phyloP scores from a whole-genome alignment of 1,140 invertebrate species.

The Heliconius nattereri region DNA sequence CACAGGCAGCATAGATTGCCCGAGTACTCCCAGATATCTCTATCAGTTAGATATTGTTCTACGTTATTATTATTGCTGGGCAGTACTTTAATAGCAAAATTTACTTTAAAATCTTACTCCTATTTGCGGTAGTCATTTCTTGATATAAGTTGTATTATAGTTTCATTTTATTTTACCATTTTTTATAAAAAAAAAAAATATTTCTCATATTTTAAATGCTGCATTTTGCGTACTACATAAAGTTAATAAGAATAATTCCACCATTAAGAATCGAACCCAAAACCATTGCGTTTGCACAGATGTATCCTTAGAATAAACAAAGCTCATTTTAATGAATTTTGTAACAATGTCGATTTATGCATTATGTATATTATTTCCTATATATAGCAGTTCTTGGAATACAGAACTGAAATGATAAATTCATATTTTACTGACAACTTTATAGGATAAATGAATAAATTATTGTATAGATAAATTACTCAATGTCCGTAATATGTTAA shows the following conservation, averaged over 20 bases:
- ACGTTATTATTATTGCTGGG: slow-evolving; percentile 51
- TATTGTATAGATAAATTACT: background rate
- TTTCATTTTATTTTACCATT: background rate
- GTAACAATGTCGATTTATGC: background rate
- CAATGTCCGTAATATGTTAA: slow-evolving; percentile 8
- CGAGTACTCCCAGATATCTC: slow-evolving; percentile 48
- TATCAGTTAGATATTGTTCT: slow-evolving; percentile 52
- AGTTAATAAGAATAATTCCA: no score
- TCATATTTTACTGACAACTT: background rate
- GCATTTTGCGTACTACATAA: no score
- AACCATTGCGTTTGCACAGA: no score
- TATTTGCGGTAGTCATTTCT: slow-evolving; percentile 3
- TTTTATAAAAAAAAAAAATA: no score
- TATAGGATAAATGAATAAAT: slow-evolving; percentile 3
- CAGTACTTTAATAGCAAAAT: slow-evolving; percentile 12
- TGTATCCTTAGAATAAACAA: background rate
- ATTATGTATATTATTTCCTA: background rate
- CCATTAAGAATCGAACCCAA: no score
- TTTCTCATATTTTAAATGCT: no score
- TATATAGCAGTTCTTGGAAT: slow-evolving; percentile 6
- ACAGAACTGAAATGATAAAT: background rate
- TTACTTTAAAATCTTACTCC: slow-evolving; percentile 35
- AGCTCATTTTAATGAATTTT: background rate
- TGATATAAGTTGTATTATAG: background rate
- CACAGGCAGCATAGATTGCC: slow-evolving; percentile 48